Conservation (phyloP, 2,797 vertebrate genomes). For the Phylloscopus collybita region DNA sequence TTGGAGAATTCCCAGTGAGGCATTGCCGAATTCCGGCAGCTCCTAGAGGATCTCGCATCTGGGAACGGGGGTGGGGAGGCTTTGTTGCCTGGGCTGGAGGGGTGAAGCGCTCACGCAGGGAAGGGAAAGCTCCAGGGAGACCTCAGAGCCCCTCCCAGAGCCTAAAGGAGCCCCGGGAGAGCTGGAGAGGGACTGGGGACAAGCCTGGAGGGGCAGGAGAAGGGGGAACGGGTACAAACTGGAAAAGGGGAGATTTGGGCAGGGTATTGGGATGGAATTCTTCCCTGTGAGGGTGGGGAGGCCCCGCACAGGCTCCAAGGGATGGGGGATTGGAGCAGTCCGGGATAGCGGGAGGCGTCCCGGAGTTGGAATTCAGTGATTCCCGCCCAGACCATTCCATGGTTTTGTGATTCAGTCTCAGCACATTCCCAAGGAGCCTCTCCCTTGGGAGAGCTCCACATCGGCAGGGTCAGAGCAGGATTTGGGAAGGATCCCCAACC, state of each 20-base stretch:
- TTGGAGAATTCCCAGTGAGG: background rate
- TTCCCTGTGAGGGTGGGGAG: background rate
- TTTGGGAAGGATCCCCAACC: background rate
- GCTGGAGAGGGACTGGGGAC: no score
- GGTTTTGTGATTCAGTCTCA: background rate
- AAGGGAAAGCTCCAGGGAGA: background rate
- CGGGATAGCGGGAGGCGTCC: fast-evolving
- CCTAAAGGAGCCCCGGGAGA: background rate
- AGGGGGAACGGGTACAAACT: background rate
- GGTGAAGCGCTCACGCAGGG: fast-evolving
- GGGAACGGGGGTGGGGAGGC: background rate
- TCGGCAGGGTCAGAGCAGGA: background rate
- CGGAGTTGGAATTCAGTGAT: background rate
- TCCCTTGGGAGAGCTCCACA: background rate
- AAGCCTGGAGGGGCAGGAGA: background rate
- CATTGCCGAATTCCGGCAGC: background rate
- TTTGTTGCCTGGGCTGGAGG: background rate
- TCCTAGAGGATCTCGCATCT: background rate
- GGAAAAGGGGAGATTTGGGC: background rate
- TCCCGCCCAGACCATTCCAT: background rate
- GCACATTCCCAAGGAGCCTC: background rate
- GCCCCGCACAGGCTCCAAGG: background rate
- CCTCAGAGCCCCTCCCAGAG: fast-evolving
- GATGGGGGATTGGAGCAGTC: fast-evolving
- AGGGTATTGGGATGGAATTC: background rate